Conservation (phyloP, 2,888 invertebrate genomes). For the Thelaira solivaga region DNA sequence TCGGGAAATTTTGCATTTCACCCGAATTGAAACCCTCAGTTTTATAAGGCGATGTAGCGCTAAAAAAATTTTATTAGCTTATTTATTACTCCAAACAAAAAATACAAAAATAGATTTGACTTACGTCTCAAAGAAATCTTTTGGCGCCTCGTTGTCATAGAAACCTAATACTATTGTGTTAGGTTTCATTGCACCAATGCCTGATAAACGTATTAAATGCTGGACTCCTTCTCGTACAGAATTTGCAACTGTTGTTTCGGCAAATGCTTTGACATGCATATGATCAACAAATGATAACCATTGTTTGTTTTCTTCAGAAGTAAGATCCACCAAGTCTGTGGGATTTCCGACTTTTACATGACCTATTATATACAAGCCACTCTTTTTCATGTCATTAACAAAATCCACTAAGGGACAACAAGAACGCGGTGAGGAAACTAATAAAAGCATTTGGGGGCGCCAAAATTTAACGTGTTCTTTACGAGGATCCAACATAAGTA, state of each 20-base stretch:
- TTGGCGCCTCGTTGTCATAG: slow-evolving; percentile 86
- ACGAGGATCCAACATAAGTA: slow-evolving; percentile 94
- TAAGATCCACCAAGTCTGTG: slow-evolving; percentile 81
- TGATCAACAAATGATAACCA: slow-evolving; percentile 98
- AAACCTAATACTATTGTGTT: slow-evolving; percentile 98
- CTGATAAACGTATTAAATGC: slow-evolving; percentile 92
- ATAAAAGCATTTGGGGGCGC: slow-evolving; percentile 96
- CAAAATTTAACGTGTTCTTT: slow-evolving; percentile 99
- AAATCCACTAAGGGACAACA: slow-evolving; percentile 96
- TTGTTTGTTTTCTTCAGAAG: slow-evolving; percentile 86
- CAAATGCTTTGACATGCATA: slow-evolving; percentile 96
- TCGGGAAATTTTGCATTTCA: slow-evolving; percentile 78
- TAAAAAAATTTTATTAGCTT: slow-evolving; percentile 42
- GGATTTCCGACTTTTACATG: slow-evolving; percentile 85
- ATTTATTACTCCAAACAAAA: background rate
- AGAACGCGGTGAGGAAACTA: slow-evolving; percentile 94
- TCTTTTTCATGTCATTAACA: slow-evolving; percentile 98
- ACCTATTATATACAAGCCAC: slow-evolving; percentile 91
- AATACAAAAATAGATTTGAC: slow-evolving; percentile 53
- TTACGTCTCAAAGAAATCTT: slow-evolving; percentile 88
- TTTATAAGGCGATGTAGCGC: slow-evolving; percentile 81
- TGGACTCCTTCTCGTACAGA: slow-evolving; percentile 93
- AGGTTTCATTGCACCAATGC: slow-evolving; percentile 99
- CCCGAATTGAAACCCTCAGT: slow-evolving; percentile 79
- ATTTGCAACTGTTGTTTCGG: slow-evolving; percentile 92